Percentiles rank a stretch among this genome's conserved stretches.
These are phyloP conservation scores for Macquaria ambigua DNA, from an alignment of 2,113 vertebrate species.

Conservation along the genomic window DNA sequence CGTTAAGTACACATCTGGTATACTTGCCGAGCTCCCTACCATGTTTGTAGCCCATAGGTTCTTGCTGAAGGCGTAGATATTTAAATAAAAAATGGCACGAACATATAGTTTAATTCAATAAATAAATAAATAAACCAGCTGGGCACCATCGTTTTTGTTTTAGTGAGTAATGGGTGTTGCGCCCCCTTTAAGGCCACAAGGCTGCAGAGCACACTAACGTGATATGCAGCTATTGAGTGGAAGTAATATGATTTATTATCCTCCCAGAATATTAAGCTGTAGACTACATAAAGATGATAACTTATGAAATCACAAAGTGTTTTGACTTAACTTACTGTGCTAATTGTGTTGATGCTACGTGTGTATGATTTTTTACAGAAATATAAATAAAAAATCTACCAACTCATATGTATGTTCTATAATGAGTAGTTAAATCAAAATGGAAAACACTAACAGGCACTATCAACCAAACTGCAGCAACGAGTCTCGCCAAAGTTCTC, in stretches of 20 bases:
- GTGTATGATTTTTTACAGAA: no score
- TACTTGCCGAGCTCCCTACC: background rate
- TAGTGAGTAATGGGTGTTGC: background rate
- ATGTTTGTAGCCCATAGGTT: background rate
- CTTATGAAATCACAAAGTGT: no score
- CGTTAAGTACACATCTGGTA: background rate
- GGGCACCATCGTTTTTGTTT: background rate
- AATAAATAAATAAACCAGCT: background rate
- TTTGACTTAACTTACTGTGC: no score
- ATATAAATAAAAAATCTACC: no score
- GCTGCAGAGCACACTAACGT: background rate
- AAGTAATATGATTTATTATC: background rate
- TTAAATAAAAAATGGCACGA: background rate
- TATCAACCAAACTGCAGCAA: background rate
- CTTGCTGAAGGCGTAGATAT: background rate
- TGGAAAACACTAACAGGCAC: background rate
- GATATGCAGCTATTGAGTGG: background rate
- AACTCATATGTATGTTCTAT: no score
- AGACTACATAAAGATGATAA: no score
- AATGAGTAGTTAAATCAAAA: background rate
- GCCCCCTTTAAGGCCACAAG: background rate
- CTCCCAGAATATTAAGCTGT: background rate
- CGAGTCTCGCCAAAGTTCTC: no score
- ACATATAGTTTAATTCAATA: background rate
- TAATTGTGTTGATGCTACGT: no score